A percentile compares a stretch with the other conserved stretches of the same genome.
Conservation (phyloP, 53 echinoderm and acorn worm species). For the Paracentrotus lividus region DNA sequence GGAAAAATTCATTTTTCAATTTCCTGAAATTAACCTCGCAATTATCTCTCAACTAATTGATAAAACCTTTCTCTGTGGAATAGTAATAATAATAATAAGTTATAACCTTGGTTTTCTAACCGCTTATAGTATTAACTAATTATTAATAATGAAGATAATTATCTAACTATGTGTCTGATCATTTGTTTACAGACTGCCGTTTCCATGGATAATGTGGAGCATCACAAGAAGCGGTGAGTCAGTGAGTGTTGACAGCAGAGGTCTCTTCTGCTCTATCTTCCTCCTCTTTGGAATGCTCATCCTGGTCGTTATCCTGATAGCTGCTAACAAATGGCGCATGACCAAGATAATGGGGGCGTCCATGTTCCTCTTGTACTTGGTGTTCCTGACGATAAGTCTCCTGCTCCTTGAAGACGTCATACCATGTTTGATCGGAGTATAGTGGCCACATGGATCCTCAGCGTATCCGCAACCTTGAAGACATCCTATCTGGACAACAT, state of each 20-base stretch:
- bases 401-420: slow-evolving; percentile 75
- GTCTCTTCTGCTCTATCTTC: slow-evolving; percentile 95
- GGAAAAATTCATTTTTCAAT: too few relatives aligned
- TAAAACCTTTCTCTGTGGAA: too few relatives aligned
- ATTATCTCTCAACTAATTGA: too few relatives aligned
- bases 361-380: slow-evolving; percentile 89
- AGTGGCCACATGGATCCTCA: background rate
- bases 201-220: slow-evolving; percentile 92
- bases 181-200: slow-evolving; percentile 84
- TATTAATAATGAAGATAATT: background rate
- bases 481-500: background rate
- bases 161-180: background rate
- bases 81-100: too few relatives aligned
- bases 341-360: slow-evolving; percentile 81
- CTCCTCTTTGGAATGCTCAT: slow-evolving; percentile 95
- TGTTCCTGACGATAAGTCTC: slow-evolving; percentile 84
- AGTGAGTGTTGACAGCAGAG: slow-evolving; percentile 78
- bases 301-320: slow-evolving; percentile 88
- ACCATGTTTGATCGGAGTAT: slow-evolving; percentile 73
- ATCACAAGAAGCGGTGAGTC: slow-evolving; percentile 63
- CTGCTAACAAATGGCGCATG: slow-evolving; percentile 90
- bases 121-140: too few relatives aligned
- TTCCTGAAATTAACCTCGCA: too few relatives aligned
- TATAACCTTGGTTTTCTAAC: too few relatives aligned
- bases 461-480: background rate